These are phyloP conservation scores for Craterocephalus amniculus DNA, from an alignment of 2,797 vertebrate genomes.

Conservation along the genomic window DNA sequence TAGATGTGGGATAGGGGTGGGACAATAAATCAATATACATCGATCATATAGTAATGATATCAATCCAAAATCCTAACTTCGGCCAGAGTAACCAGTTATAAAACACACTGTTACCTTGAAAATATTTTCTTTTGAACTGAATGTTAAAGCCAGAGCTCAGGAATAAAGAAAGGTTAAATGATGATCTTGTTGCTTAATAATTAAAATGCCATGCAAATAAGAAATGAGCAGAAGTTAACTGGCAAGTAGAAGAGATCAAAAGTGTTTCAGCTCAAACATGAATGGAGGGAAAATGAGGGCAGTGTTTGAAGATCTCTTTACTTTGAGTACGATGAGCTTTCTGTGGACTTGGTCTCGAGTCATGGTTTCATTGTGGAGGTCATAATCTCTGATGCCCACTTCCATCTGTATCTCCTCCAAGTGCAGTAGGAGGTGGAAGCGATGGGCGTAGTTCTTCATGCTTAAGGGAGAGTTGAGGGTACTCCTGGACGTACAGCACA, in stretches of 20 bases:
- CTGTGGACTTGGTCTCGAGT: slow-evolving; percentile 70
- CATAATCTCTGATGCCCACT: slow-evolving; percentile 88
- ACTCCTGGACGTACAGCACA: slow-evolving; percentile 58
- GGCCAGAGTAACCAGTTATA: no score
- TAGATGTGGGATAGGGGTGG: no score
- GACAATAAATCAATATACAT: no score
- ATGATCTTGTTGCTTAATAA: no score
- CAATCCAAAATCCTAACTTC: no score
- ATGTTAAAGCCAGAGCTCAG: no score
- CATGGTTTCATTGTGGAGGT: slow-evolving; percentile 84
- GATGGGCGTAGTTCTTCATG: slow-evolving; percentile 81
- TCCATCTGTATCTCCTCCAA: slow-evolving; percentile 96
- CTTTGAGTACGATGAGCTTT: slow-evolving; percentile 82
- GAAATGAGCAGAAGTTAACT: neutral
- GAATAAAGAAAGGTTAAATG: no score
- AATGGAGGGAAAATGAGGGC: neutral
- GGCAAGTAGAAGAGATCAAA: neutral
- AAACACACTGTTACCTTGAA: no score
- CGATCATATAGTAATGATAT: no score
- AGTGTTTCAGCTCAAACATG: neutral
- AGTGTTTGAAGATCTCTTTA: slow-evolving; percentile 50
- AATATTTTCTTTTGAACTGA: no score
- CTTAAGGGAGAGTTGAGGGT: slow-evolving; percentile 77
- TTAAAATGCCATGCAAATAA: neutral
- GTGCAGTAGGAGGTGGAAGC: slow-evolving; percentile 88